Conservation (phyloP, 2,888 invertebrate genomes). For the Macaria liturata region DNA sequence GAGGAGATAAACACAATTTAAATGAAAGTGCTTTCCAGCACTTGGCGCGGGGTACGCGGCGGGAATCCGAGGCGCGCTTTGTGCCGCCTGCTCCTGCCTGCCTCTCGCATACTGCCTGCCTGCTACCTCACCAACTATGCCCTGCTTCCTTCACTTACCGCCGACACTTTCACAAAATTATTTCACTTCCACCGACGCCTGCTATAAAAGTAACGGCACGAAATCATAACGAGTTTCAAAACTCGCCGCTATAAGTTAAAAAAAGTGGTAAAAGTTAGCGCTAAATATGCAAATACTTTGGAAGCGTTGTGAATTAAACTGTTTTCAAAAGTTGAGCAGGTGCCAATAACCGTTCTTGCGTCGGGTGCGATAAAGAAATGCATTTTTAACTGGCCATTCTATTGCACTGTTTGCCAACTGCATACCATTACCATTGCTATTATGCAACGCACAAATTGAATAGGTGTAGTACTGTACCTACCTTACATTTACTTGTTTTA, state of each 20-base stretch:
- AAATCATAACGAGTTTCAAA: constrained; percentile 1
- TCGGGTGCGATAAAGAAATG: constrained; percentile 29
- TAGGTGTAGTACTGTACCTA: background rate
- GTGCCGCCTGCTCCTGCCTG: constrained; percentile 18
- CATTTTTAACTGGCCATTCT: constrained; percentile 29
- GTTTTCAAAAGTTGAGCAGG: constrained; percentile 30
- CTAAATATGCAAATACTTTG: constrained; percentile 28
- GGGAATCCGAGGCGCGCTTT: constrained; percentile 29
- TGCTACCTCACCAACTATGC: constrained; percentile 1
- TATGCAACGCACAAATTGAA: too few relatives aligned
- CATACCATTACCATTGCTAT: constrained; percentile 5
- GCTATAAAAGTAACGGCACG: constrained; percentile 1
- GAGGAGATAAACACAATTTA: constrained; percentile 28
- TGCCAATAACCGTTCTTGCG: constrained; percentile 30
- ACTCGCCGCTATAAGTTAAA: constrained; percentile 2
- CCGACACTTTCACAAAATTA: too few relatives aligned
- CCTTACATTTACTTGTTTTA: background rate
- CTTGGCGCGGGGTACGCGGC: constrained; percentile 21
- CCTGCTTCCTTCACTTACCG: too few relatives aligned
- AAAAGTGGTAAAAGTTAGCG: constrained; percentile 6
- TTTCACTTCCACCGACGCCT: background rate
- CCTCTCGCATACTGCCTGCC: constrained; percentile 9
- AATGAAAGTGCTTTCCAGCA: constrained; percentile 26
- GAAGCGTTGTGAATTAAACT: constrained; percentile 26
- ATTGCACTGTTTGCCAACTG: constrained; percentile 29